Base-by-base conservation (phyloP, 2,113 vertebrate genomes). In the Colaptes auratus region DNA sequence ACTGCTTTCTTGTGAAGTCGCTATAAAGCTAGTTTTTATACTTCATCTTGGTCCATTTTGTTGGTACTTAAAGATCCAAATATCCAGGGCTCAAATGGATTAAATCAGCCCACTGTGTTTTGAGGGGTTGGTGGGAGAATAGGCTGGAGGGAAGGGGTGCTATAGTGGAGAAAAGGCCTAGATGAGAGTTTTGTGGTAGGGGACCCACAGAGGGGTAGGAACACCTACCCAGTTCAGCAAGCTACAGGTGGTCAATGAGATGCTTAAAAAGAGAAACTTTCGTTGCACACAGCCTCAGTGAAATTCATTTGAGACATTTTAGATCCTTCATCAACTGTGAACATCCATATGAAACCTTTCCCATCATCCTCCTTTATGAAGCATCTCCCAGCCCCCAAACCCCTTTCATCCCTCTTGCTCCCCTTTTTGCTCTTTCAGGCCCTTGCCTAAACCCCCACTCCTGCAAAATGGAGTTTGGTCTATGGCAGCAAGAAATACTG, bases 81-180 rank as follows among this genome's bases (percentile, higher is more conserved):
- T 15, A 59, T 39, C 10, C n/a, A 72, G 24, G 9, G 6, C 8
- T 88, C 36, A 44, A 3, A 0, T n/a, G 21, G 65, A 48, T 61
- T 65, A 44, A 63, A 59, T 50, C 23, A 71, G 35, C 24, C 14
- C 63, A 25, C 13, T 9, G 20, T 64, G 19, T 59, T 53, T 39
- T 44, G 63, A 75, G 35, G 12, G 12, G 5, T 19, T 3, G 1
- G 20, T n/a, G 33, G 23, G 17, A 65, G 35, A 18, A 59, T 24
- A 59, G 5, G 8, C 14, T 3, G 1, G 23, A n/a, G 0, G 1
- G 23, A 70, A 56, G n/a, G 50, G n/a, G 36, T 30, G 25, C 11
- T 19, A 33, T 35, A 16, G 12, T 16, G 31, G n/a, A n/a, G 27
- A 10, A 52, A 76, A n/a, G 42, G 27, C 58, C 50, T 71, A 44